Conservation (phyloP, 2,888 invertebrate genomes). For the Leucania comma region DNA sequence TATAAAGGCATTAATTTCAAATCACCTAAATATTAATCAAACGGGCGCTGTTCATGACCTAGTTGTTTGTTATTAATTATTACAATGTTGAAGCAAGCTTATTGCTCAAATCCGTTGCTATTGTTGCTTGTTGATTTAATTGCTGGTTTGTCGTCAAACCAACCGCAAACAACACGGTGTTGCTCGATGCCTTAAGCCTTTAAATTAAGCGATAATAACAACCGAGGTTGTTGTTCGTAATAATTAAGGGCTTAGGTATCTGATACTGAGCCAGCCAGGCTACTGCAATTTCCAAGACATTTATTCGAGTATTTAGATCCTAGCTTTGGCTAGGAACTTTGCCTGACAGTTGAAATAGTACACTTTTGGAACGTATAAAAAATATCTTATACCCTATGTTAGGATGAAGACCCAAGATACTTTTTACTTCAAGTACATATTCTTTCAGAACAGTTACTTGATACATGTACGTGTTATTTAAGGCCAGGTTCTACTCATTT, state of each 20-base stretch:
- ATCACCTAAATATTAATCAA: slow-evolving; percentile 17
- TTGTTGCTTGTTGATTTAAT: slow-evolving; percentile 32
- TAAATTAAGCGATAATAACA: slow-evolving; percentile 30
- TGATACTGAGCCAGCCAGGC: not conserved
- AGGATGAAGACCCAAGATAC: no score
- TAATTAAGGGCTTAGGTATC: slow-evolving; percentile 13
- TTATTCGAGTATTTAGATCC: no score
- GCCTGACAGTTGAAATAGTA: no score
- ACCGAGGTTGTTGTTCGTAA: slow-evolving; percentile 10
- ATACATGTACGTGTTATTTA: no score
- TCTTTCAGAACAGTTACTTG: no score
- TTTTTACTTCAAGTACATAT: no score
- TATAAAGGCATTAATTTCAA: not conserved
- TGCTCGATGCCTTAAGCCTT: slow-evolving; percentile 34
- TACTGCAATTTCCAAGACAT: not conserved
- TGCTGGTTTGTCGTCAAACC: slow-evolving; percentile 25
- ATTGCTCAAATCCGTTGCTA: slow-evolving; percentile 12
- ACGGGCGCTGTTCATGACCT: not conserved
- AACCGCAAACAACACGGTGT: slow-evolving; percentile 14
- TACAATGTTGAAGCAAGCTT: slow-evolving; percentile 21
- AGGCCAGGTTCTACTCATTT: no score
- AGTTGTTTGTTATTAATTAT: slow-evolving; percentile 46
- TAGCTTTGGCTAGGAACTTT: no score
- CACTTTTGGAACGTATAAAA: no score
- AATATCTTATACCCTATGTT: no score